Conservation (phyloP, 2,797 vertebrate genomes). For the Coracias cyanogaster region DNA sequence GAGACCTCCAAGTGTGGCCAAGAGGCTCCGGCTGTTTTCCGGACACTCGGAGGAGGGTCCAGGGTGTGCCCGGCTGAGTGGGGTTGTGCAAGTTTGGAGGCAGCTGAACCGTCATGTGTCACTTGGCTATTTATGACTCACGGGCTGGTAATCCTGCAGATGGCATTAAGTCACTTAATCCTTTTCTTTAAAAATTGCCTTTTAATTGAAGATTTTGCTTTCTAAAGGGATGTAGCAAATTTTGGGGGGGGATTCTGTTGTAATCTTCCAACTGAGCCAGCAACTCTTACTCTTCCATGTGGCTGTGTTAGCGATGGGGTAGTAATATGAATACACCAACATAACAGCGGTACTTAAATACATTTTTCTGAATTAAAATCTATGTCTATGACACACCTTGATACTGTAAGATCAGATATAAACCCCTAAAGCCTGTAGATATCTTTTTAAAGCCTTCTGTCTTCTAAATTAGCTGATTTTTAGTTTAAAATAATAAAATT, state of each 20-base stretch:
- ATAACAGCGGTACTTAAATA: neutral
- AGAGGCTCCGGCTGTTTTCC: neutral
- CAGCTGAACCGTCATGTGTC: slow-evolving; percentile 6
- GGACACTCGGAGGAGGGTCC: neutral
- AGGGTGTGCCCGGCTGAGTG: neutral
- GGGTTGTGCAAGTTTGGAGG: neutral
- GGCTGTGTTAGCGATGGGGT: neutral
- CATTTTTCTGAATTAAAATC: neutral
- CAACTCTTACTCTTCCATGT: neutral
- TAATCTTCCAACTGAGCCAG: neutral
- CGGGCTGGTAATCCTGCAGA: neutral
- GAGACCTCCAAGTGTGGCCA: neutral
- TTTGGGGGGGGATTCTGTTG: neutral
- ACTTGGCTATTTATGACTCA: neutral
- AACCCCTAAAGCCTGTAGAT: neutral
- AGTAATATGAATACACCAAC: rapidly evolving
- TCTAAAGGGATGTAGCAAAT: neutral
- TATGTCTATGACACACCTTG: neutral
- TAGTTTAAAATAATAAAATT: neutral
- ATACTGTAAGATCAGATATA: neutral
- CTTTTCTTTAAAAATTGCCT: neutral
- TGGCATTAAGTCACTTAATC: neutral
- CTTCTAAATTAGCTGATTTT: neutral
- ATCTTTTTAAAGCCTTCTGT: neutral
- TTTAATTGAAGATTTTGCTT: neutral